These are phyloP conservation scores for Psettodes erumei DNA, from an alignment of 2,113 vertebrate genomes.

Conservation along the genomic window DNA sequence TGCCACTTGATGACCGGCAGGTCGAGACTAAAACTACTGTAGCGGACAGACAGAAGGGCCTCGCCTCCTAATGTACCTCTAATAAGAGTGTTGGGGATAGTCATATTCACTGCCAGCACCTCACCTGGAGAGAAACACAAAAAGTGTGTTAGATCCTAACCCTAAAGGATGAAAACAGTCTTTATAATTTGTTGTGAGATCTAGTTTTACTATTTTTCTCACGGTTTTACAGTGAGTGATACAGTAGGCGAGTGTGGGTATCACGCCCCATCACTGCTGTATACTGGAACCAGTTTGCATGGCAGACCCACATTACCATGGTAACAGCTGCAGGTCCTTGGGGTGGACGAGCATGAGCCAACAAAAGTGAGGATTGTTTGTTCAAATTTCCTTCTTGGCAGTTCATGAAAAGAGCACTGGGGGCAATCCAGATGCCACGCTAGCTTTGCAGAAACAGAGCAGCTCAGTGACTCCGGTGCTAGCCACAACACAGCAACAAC, in stretches of 20 bases:
- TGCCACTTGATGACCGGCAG: slow-evolving; percentile 96
- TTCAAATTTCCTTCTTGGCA: slow-evolving; percentile 73
- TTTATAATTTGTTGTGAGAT: neutral
- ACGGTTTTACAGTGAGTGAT: neutral
- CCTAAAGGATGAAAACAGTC: neutral
- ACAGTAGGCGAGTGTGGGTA: neutral
- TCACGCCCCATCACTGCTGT: slow-evolving; percentile 19
- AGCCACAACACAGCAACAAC: slow-evolving; percentile 55
- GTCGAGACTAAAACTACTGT: slow-evolving; percentile 90
- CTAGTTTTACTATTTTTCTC: neutral
- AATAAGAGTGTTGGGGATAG: slow-evolving; percentile 86
- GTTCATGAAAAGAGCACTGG: slow-evolving; percentile 77
- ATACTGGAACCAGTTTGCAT: slow-evolving; percentile 44
- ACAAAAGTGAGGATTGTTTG: slow-evolving; percentile 82
- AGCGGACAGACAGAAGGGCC: slow-evolving; percentile 91
- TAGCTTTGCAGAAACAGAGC: slow-evolving; percentile 72
- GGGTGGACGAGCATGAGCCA: slow-evolving; percentile 52
- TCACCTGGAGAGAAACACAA: slow-evolving; percentile 76
- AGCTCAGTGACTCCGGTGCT: slow-evolving; percentile 72
- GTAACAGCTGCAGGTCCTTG: slow-evolving; percentile 63
- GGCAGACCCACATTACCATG: slow-evolving; percentile 63
- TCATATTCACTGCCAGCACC: slow-evolving; percentile 91
- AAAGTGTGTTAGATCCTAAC: neutral
- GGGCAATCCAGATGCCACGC: slow-evolving; percentile 70
- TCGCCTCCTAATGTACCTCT: slow-evolving; percentile 87